phyloP scores from a whole-genome alignment of 2,888 invertebrate genomes.

The Notodromas monacha region DNA sequence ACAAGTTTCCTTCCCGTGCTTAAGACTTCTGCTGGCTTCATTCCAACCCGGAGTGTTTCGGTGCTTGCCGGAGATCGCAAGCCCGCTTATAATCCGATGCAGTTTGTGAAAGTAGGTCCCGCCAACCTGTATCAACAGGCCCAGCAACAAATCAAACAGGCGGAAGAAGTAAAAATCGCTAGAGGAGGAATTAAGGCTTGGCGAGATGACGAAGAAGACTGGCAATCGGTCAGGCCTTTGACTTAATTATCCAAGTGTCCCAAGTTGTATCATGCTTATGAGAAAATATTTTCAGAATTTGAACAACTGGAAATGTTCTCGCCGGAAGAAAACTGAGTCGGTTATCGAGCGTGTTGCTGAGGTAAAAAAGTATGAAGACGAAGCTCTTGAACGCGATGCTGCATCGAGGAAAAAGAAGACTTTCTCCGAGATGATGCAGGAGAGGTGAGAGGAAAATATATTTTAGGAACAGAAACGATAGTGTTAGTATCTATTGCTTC shows the following conservation, averaged over 20 bases:
- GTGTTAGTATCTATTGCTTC: too few relatives aligned
- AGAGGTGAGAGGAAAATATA: too few relatives aligned
- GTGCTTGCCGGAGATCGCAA: constrained; percentile 37
- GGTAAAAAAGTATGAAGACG: constrained; percentile 50
- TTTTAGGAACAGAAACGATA: too few relatives aligned
- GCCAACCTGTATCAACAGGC: constrained; percentile 51
- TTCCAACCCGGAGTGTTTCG: constrained; percentile 24
- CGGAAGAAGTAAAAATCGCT: constrained; percentile 47
- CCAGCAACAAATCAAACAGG: constrained; percentile 46
- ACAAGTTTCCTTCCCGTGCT: too few relatives aligned
- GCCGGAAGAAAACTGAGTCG: constrained; percentile 65
- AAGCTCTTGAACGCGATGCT: constrained; percentile 30
- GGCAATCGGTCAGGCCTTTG: constrained; percentile 54
- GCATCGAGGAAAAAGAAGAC: constrained; percentile 49
- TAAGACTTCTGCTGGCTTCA: too few relatives aligned
- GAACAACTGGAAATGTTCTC: constrained; percentile 70
- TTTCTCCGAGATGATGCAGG: constrained; percentile 74
- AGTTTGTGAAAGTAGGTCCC: constrained; percentile 62
- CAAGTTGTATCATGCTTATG: too few relatives aligned
- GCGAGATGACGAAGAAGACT: constrained; percentile 53
- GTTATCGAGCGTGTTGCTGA: constrained; percentile 63
- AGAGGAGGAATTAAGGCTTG: constrained; percentile 29
- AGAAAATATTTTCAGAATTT: too few relatives aligned
- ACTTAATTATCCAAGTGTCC: not conserved
- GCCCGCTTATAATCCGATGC: constrained; percentile 52